Base-by-base conservation (phyloP, 2,888 invertebrate species). In the Parasteatoda lunata region DNA sequence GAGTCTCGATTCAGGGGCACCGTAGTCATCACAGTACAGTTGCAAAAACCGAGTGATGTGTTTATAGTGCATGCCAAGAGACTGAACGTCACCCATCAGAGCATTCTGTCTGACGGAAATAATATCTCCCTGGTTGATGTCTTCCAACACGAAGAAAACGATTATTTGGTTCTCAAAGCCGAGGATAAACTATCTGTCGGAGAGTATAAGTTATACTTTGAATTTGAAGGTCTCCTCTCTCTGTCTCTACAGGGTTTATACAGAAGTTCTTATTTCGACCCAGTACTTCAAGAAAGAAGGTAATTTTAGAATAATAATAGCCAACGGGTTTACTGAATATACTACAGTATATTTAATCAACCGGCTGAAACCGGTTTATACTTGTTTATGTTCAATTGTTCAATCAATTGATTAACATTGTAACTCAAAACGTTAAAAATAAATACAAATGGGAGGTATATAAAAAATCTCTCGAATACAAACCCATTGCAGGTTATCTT, bases 221-320 rank as follows among this genome's bases (percentile, higher is more conserved):
- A 94, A 64, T 96, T 95, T 90, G 92, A 92, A 88, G 96, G 96
- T 0, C 93, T 93, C 88, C 93, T 95, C 91, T 94, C 93, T 49
- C 93, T 94, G 88, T 94, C 94, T 89, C 94, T 96, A 90, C 94
- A 95, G 82, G 96, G 96, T 5, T 93, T 96, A 80, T 96, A 96
- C 91, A 94, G 94, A 89, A 96, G 96, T 86, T 93, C 93, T 5
- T 94, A 96, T 45, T 51, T 77, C 5, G 66, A 84, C 77, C 70
- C 79, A n/a, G 54, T 68, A 8, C 68, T 59, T 4, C 77, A 77
- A 0, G 65, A 89, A 80, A 82, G 5, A 78, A 70, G 75, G 88
- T 88, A 70, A 75, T 11, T 49, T 11, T 68, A 1, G 30, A 30
- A 1, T 30, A 30, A 30, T 30, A 30, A 30, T 30, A 30, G 30